phyloP scores from a whole-genome alignment of 2,888 invertebrate genomes.

The Nephrotoma appendiculata region DNA sequence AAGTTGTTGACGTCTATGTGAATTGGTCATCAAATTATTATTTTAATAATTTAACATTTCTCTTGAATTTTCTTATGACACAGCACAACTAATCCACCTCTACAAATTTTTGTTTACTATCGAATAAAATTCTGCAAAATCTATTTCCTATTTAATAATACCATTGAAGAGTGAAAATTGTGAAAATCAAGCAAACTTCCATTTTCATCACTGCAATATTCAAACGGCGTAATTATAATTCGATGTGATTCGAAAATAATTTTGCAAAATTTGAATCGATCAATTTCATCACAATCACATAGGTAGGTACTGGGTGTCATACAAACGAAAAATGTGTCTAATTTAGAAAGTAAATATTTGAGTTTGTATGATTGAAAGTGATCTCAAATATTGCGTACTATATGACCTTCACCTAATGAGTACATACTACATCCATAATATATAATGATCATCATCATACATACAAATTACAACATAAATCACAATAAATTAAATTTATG shows the following conservation, averaged over 20 bases:
- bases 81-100: not conserved
- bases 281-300: not conserved
- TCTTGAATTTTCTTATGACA: not conserved
- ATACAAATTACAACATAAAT: not conserved
- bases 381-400: not conserved
- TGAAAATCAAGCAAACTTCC: too few relatives aligned
- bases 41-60: not conserved
- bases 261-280: not conserved
- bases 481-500: not conserved
- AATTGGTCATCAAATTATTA: not conserved
- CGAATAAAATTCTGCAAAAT: not conserved
- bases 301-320: not conserved
- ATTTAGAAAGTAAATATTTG: not conserved
- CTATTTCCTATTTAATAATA: not conserved
- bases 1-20: not conserved
- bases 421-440: not conserved
- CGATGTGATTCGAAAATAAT: not conserved
- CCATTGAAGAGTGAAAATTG: too few relatives aligned
- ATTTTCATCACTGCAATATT: too few relatives aligned
- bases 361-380: not conserved
- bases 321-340: not conserved
- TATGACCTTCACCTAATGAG: not conserved
- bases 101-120: too few relatives aligned
- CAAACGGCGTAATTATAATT: too few relatives aligned
- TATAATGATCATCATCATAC: not conserved